Conservation (phyloP, 92 coral and sea anemone species). For the Umimayanthus chanpuru region DNA sequence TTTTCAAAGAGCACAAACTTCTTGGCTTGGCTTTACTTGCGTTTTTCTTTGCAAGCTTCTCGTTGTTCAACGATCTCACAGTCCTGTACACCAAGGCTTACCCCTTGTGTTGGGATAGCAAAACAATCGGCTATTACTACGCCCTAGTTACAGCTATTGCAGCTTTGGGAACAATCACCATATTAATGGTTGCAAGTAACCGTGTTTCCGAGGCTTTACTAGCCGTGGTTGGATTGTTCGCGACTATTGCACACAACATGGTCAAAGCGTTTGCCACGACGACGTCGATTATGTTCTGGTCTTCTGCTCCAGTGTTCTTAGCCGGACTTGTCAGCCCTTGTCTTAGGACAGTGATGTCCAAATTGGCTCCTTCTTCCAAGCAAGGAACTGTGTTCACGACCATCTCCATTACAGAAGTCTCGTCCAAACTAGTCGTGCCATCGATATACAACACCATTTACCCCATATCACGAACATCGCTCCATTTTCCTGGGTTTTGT, state of each 20-base stretch:
- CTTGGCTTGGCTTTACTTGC: slow-evolving; percentile 20
- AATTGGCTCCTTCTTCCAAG: slow-evolving; percentile 34
- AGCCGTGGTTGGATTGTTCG: slow-evolving; percentile 33
- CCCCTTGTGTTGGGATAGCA: slow-evolving; percentile 57
- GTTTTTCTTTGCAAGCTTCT: slow-evolving; percentile 49
- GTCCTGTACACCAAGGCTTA: slow-evolving; percentile 41
- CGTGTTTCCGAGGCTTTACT: slow-evolving; percentile 41
- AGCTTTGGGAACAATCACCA: no score
- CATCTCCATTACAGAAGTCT: slow-evolving; percentile 43
- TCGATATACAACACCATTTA: slow-evolving; percentile 43
- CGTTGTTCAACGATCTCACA: slow-evolving; percentile 34
- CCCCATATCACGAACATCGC: slow-evolving; percentile 45
- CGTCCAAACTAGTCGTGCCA: slow-evolving; percentile 45
- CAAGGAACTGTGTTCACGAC: slow-evolving; percentile 54
- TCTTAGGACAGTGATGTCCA: slow-evolving; percentile 50
- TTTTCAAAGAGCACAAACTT: slow-evolving; percentile 7
- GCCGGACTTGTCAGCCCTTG: slow-evolving; percentile 47
- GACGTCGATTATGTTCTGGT: slow-evolving; percentile 46
- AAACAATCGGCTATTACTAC: background rate
- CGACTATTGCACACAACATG: slow-evolving; percentile 7
- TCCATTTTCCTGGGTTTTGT: slow-evolving; percentile 47
- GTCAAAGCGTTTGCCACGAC: slow-evolving; percentile 48
- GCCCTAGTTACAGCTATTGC: no score
- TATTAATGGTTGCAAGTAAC: no score
- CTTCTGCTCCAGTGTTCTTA: slow-evolving; percentile 45